These are phyloP conservation scores for Myxocyprinus asiaticus DNA, from an alignment of 2,113 vertebrate species.

Conservation along the genomic window DNA sequence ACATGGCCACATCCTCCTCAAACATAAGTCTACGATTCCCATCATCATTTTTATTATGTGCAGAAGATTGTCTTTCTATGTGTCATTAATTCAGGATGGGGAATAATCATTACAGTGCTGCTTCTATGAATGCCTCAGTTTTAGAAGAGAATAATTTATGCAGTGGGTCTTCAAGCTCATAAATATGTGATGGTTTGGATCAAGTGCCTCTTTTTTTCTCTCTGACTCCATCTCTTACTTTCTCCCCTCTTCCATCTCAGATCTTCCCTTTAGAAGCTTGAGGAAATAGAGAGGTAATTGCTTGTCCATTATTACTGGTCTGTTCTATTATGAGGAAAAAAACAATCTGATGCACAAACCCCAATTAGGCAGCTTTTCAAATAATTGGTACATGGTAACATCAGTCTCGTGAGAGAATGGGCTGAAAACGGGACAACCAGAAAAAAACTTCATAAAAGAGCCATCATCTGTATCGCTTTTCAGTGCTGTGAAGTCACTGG, in stretches of 20 bases:
- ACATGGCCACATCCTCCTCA: not conserved
- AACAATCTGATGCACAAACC: constrained; percentile 46
- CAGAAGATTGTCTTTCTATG: constrained; percentile 41
- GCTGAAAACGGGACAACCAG: constrained; percentile 23
- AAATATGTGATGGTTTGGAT: constrained; percentile 61
- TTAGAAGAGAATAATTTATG: constrained; percentile 64
- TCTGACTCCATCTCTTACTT: constrained; percentile 21
- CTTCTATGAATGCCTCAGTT: constrained; percentile 52
- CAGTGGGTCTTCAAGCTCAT: constrained; percentile 54
- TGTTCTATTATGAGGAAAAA: constrained; percentile 31
- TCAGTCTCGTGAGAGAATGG: constrained; percentile 21
- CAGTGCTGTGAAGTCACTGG: not conserved
- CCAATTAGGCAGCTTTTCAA: constrained; percentile 56
- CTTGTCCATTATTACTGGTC: constrained; percentile 50
- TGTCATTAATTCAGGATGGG: constrained; percentile 57
- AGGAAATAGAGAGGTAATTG: constrained; percentile 59
- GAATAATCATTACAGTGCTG: constrained; percentile 57
- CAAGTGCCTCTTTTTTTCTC: constrained; percentile 39
- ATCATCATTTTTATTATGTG: constrained; percentile 23
- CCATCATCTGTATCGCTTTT: not conserved
- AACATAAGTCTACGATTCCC: constrained; percentile 25
- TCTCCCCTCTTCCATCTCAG: not conserved
- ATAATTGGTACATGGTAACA: constrained; percentile 44
- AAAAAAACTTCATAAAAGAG: constrained; percentile 13
- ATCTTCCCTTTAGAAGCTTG: constrained; percentile 51